phyloP scores from a whole-genome alignment of 1,140 invertebrate genomes.

The Hesperophylax magnus region DNA sequence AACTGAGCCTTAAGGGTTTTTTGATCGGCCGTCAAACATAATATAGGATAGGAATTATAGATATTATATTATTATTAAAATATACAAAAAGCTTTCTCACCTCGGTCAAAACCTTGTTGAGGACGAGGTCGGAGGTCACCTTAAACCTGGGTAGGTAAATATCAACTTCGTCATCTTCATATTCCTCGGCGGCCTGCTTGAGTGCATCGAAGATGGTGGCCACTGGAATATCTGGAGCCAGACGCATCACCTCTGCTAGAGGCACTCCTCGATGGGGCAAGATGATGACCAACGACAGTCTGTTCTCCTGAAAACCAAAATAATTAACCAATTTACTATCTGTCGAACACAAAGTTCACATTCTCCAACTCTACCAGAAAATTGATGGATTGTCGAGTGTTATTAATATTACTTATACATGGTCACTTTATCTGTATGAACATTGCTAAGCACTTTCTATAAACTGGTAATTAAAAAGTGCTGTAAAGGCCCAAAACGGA shows the following conservation, averaged over 20 bases:
- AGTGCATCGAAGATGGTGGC: slow-evolving; percentile 71
- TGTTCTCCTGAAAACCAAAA: slow-evolving; percentile 70
- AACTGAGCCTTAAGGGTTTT: too few species aligned
- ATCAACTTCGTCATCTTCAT: slow-evolving; percentile 74
- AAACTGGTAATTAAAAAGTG: too few species aligned
- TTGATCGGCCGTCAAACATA: too few species aligned
- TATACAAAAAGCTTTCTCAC: slow-evolving; percentile 62
- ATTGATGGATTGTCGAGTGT: too few species aligned
- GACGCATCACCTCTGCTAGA: slow-evolving; percentile 68
- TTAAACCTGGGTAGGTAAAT: slow-evolving; percentile 81
- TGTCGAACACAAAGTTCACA: not conserved
- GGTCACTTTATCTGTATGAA: too few species aligned
- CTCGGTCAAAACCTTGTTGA: slow-evolving; percentile 72
- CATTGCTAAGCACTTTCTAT: too few species aligned
- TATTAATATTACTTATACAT: too few species aligned
- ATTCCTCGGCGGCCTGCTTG: slow-evolving; percentile 64
- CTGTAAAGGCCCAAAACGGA: too few species aligned
- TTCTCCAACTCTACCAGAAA: too few species aligned
- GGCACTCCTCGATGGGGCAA: slow-evolving; percentile 72
- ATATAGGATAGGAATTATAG: not conserved
- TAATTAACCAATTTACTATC: not conserved
- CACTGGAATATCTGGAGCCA: slow-evolving; percentile 71
- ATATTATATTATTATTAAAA: not conserved
- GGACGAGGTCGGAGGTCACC: slow-evolving; percentile 75
- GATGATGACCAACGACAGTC: slow-evolving; percentile 79